Percentiles rank a stretch among this genome's conserved stretches.
These are phyloP conservation scores for Callionymus lyra DNA, from an alignment of 2,113 vertebrate genomes.

Conservation along the genomic window DNA sequence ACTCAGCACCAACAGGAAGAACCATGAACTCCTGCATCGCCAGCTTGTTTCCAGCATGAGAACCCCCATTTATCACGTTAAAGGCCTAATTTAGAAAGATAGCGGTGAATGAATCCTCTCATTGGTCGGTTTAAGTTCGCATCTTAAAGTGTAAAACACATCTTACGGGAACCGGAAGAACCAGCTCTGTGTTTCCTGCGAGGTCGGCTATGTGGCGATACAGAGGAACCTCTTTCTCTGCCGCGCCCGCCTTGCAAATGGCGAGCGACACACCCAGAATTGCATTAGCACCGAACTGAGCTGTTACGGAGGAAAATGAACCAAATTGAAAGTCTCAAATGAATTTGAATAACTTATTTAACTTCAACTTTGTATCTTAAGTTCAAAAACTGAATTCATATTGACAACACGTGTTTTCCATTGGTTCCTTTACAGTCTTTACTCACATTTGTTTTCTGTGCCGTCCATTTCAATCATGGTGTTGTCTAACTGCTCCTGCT, in stretches of 20 bases:
- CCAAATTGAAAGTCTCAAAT: neutral
- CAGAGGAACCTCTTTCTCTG: conserved; percentile 81
- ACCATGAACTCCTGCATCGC: conserved; percentile 98
- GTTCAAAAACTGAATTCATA: too few species aligned
- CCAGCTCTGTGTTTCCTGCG: conserved; percentile 89
- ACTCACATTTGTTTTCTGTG: conserved; percentile 94
- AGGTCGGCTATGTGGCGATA: conserved; percentile 94
- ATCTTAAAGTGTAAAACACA: neutral
- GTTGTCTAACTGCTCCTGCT: conserved; percentile 91
- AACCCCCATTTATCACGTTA: conserved; percentile 92
- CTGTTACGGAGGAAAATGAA: conserved; percentile 51
- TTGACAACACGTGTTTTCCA: too few species aligned
- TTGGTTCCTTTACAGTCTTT: too few species aligned
- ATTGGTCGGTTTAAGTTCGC: neutral
- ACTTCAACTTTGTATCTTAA: too few species aligned
- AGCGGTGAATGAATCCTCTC: neutral
- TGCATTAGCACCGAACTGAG: conserved; percentile 87
- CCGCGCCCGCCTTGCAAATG: conserved; percentile 87
- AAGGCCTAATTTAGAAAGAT: conserved; percentile 70
- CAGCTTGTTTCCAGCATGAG: conserved; percentile 89
- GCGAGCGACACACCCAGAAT: conserved; percentile 89
- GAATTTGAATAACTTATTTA: too few species aligned
- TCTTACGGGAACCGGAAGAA: conserved; percentile 89
- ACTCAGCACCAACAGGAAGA: conserved; percentile 87
- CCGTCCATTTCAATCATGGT: conserved; percentile 88